Evolutionary conservation across 2,113 vertebrate species (phyloP).

Genomic region (Ophiodon elongatus): DNA sequence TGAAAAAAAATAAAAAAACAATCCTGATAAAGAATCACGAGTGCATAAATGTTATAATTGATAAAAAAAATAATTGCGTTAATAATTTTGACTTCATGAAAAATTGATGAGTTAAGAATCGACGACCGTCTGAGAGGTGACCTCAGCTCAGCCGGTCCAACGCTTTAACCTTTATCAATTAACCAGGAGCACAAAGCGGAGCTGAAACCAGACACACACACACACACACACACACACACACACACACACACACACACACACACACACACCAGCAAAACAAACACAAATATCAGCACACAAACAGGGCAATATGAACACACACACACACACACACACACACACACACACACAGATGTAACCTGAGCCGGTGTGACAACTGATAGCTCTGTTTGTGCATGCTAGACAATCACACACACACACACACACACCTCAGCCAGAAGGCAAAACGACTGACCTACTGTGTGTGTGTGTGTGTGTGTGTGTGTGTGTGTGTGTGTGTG

Average conservation of each 20-base stretch:
- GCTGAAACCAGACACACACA: constrained; percentile 69
- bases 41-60: too few species aligned
- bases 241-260: constrained; percentile 55
- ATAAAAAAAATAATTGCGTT: too few species aligned
- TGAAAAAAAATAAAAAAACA: background rate
- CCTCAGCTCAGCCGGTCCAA: constrained; percentile 54
- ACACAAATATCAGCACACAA: constrained; percentile 31
- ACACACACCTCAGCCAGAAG: constrained; percentile 52
- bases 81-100: too few species aligned
- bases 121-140: constrained; percentile 24
- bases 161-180: constrained; percentile 82
- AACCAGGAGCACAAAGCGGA: constrained; percentile 78
- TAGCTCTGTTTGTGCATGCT: constrained; percentile 73
- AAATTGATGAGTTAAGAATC: background rate
- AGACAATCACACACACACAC: constrained; percentile 40
- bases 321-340: constrained; percentile 8
- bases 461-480: constrained; percentile 57
- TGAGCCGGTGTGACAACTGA: constrained; percentile 73
- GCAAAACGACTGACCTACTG: constrained; percentile 62
- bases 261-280: constrained; percentile 8
- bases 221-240: constrained; percentile 32
- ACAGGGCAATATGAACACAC: constrained; percentile 34
- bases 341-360: constrained; percentile 59
- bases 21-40: background rate
- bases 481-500: constrained; percentile 53